A percentile compares a stretch with the other conserved stretches of the same genome.
These are phyloP conservation scores for Eubucco bourcierii DNA, from an alignment of 2,113 vertebrate genomes.

Conservation along the genomic window DNA sequence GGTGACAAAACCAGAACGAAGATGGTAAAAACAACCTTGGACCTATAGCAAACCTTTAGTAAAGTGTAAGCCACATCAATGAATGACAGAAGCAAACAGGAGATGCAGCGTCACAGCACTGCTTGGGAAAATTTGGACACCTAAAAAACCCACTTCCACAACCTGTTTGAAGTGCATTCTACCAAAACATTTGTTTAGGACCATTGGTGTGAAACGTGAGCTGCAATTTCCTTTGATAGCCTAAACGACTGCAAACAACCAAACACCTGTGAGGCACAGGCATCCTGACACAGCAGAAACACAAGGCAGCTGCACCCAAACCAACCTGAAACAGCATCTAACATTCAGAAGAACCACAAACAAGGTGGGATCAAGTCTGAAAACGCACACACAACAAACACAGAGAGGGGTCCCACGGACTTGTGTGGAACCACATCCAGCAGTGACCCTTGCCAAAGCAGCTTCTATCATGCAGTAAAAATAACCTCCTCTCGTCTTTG, in stretches of 20 bases:
- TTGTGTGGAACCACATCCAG: neutral
- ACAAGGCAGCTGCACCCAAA: neutral
- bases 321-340: neutral
- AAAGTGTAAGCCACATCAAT: neutral
- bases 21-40: slow-evolving; percentile 28
- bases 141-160: neutral
- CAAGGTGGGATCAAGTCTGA: neutral
- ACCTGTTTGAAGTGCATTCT: neutral
- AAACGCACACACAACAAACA: neutral
- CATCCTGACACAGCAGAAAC: neutral
- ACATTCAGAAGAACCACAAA: neutral
- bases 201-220: neutral
- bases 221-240: neutral
- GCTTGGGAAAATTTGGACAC: neutral
- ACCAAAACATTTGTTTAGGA: neutral
- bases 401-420: neutral
- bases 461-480: neutral
- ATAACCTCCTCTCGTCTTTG: neutral
- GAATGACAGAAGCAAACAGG: neutral
- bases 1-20: slow-evolving; percentile 58
- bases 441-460: neutral
- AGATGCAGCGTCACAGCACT: neutral
- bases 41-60: neutral
- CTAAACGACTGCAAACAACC: neutral
- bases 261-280: neutral